phyloP scores from a whole-genome alignment of 2,797 vertebrate genomes.

The Botia almorhae region DNA sequence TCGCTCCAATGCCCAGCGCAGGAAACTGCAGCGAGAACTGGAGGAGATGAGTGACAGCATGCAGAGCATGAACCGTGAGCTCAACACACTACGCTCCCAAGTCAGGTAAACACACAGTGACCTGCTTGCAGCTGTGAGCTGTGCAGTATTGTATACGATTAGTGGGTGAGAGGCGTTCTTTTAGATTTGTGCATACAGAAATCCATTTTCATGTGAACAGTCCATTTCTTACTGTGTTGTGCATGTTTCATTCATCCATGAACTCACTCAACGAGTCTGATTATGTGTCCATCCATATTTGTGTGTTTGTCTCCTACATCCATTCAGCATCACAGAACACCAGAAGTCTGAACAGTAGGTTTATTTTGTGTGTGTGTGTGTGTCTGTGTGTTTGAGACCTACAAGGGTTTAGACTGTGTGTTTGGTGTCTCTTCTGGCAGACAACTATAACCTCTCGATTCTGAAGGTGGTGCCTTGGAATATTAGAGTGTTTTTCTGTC shows the following conservation, averaged over 20 bases:
- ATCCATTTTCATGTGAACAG: constrained; percentile 40
- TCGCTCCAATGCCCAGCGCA: constrained; percentile 85
- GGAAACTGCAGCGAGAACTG: constrained; percentile 89
- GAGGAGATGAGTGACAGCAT: constrained; percentile 87
- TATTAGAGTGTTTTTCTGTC: neutral
- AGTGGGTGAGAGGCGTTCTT: neutral
- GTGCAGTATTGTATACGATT: neutral
- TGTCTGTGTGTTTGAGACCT: neutral
- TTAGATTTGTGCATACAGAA: neutral
- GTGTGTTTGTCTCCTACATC: constrained; percentile 69
- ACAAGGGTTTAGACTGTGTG: neutral
- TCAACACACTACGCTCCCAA: constrained; percentile 85
- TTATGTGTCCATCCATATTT: constrained; percentile 49
- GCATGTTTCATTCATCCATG: constrained; percentile 29
- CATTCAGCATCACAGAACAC: constrained; percentile 78
- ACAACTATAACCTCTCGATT: constrained; percentile 13
- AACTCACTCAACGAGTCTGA: constrained; percentile 43
- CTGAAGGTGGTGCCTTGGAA: constrained; percentile 15
- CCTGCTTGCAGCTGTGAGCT: neutral
- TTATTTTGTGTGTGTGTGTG: constrained; percentile 47
- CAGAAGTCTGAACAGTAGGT: constrained; percentile 81
- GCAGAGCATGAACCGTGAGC: constrained; percentile 88
- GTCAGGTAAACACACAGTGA: constrained; percentile 80
- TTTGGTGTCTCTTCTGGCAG: constrained; percentile 15
- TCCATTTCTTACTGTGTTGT: constrained; percentile 25